Conservation (phyloP, 2,797 vertebrate species). For the Sparidentex hasta region DNA sequence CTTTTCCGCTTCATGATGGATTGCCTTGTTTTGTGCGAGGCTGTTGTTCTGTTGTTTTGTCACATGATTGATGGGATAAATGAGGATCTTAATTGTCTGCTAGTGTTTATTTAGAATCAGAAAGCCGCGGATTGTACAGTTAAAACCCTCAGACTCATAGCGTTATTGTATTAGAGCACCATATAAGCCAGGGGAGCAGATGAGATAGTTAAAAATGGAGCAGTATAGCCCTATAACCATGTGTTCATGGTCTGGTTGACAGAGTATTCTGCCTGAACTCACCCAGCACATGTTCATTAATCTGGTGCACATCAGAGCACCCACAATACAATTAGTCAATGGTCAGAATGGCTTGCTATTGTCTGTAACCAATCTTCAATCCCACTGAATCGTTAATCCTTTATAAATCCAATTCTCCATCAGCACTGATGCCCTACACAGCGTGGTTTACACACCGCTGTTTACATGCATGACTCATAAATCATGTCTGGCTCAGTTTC, state of each 20-base stretch:
- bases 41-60: conserved; percentile 55
- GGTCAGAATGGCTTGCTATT: conserved; percentile 58
- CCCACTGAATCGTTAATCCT: conserved; percentile 58
- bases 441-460: conserved; percentile 48
- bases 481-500: conserved; percentile 61
- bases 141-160: conserved; percentile 28
- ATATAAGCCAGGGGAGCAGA: conserved; percentile 16
- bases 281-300: conserved; percentile 77
- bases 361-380: conserved; percentile 52
- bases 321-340: conserved; percentile 72
- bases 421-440: conserved; percentile 48
- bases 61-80: conserved; percentile 70
- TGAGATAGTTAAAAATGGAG: conserved; percentile 40
- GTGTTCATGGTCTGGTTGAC: conserved; percentile 72
- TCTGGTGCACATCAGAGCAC: conserved; percentile 72
- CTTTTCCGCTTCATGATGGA: conserved; percentile 52
- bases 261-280: conserved; percentile 67
- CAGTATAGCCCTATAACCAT: conserved; percentile 59
- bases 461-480: conserved; percentile 58
- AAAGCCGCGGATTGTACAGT: conserved; percentile 34
- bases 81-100: conserved; percentile 43
- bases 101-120: conserved; percentile 51
- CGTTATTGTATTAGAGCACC: conserved; percentile 1
- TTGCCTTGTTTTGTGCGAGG: conserved; percentile 55
- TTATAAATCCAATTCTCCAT: conserved; percentile 56